Conservation (phyloP, 92 coral and sea anemone species). For the Paragorgia papillata region DNA sequence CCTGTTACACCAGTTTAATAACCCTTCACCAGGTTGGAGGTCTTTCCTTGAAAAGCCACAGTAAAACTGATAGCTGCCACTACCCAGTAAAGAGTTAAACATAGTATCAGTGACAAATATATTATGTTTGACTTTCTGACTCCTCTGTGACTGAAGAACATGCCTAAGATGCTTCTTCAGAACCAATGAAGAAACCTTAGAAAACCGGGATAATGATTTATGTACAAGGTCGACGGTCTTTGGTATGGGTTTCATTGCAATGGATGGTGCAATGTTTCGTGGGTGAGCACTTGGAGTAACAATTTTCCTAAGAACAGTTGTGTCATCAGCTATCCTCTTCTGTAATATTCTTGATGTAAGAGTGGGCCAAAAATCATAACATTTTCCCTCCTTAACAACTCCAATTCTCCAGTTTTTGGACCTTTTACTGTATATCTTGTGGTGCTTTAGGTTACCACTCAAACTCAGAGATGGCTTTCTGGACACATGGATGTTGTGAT, state of each 20-base stretch:
- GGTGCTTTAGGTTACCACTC: constrained; percentile 21
- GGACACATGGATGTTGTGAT: constrained; percentile 37
- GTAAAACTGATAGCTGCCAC: too few species aligned
- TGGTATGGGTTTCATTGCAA: constrained; percentile 46
- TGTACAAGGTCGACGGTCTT: constrained; percentile 37
- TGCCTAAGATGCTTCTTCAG: too few species aligned
- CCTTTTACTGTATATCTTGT: constrained; percentile 42
- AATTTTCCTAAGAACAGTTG: neutral
- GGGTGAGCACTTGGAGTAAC: constrained; percentile 27
- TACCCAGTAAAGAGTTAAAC: too few species aligned
- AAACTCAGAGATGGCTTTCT: constrained; percentile 12
- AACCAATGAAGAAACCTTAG: too few species aligned
- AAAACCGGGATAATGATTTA: constrained; percentile 13
- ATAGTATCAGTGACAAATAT: too few species aligned
- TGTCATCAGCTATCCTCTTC: constrained; percentile 10
- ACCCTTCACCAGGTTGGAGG: too few species aligned
- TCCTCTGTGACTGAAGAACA: too few species aligned
- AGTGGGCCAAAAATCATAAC: constrained; percentile 32
- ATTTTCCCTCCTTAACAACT: constrained; percentile 24
- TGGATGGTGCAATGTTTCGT: constrained; percentile 48
- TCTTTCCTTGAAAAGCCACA: too few species aligned
- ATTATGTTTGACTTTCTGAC: too few species aligned
- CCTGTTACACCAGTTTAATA: too few species aligned
- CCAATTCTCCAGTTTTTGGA: too few species aligned
- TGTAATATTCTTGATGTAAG: constrained; percentile 17